Evolutionary conservation across 2,888 invertebrate genomes (phyloP), one percentile per base, ranked within the genome.

Genomic region (Ceratothoa steindachneri): DNA sequence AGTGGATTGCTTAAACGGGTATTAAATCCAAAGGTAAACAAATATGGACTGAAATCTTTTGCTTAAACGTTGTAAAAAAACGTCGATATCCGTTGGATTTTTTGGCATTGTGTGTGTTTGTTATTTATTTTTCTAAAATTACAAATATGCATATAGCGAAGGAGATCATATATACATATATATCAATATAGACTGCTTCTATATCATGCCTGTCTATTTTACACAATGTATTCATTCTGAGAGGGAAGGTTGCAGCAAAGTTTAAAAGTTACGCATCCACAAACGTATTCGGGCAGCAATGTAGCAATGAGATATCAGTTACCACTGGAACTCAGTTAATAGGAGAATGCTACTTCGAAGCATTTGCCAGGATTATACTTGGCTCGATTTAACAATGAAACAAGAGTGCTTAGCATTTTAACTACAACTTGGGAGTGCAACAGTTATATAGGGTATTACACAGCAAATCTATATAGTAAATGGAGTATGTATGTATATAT

Each of bases 161-260:
- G n/a, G n/a, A n/a, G n/a, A n/a, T n/a, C 15, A 41, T 41, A 41
- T 41, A 41, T 41, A 41, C 15, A 41, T 41, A 41, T 41, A 41
- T 41, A 41, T 41, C 5, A 15, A 15, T 9, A 41, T 41, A 41
- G 41, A 41, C 12, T 60, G 24, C 60, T 60, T 60, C 60, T 60
- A n/a, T n/a, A 60, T 60, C 60, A 60, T 60, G 60, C 60, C 60
- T 60, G 60, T 22, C 60, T 60, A 60, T 60, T 60, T 60, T 24
- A 60, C 24, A 24, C 12, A 60, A 22, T 60, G 27, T 60, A 60
- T 60, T 24, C 27, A 60, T 60, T 22, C 22, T 12, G 60, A 60
- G 27, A 60, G 60, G 60, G 27, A 60, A 12, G 27, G 12, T 24
- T 60, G 24, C 27, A 60, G 12, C 19, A 22, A 60, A 24, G 60